Base-by-base conservation (phyloP, 2,113 vertebrate genomes). In the Macquaria australasica region DNA sequence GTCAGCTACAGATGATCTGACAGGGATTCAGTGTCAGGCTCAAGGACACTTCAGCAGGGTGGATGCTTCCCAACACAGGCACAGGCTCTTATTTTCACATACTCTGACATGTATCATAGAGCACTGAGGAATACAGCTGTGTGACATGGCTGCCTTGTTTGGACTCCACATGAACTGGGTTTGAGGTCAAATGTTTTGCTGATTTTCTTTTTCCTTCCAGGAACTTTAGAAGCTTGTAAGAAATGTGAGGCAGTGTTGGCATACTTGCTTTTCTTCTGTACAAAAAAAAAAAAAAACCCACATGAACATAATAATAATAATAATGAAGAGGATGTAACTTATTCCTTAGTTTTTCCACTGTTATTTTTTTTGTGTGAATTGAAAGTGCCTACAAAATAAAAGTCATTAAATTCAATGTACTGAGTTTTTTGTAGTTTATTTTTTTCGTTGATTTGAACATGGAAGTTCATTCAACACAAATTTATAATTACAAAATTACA, bases 311-410 rank as follows among this genome's bases (percentile, higher is more conserved):
- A 74, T 34, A 34, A 34, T 34, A 34, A 34, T 69, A 67, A 75
- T 39, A 3, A 60, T 78, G 7, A 78, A 73, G n/a, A 77, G 51
- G 82, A 88, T 87, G 79, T 83, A 79, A 84, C 41, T 72, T 53
- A 51, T 12, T 58, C 34, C 5, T 73, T 72, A 39, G 70, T 91
- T 91, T 88, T 83, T 77, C 74, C 55, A 77, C 28, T 31, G 0
- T 71, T 77, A 48, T 91, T 86, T 85, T 83, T 9, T 73, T 75
- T 89, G 74, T 90, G 87, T 93, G 86, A 85, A 91, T 91, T 89
- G 48, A 79, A 94, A 93, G 94, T 94, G 93, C 93, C 92, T 95
- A 53, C 62, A 82, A 0, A 88, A 70, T 87, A 88, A 73, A 90
- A 67, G 6, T 63, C 43, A 39, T 73, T 70, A 15, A 62, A 41